Conservation (phyloP, 2,113 vertebrate species). For the Platichthys stellatus region DNA sequence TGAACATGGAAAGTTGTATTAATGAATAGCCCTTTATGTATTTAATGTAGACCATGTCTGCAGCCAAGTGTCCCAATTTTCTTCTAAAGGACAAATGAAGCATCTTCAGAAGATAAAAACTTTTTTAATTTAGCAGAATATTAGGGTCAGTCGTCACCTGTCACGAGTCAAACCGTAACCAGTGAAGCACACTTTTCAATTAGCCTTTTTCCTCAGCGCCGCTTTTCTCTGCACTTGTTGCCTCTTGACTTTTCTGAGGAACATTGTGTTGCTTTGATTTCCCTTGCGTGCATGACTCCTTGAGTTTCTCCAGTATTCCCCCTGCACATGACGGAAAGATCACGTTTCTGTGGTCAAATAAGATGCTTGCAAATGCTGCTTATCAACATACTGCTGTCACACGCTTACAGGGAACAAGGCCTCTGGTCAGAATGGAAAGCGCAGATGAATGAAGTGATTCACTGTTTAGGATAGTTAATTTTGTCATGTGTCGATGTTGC, state of each 20-base stretch:
- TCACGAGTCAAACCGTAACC: background rate
- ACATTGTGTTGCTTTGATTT: background rate
- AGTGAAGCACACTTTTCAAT: background rate
- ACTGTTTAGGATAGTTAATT: conserved; percentile 29
- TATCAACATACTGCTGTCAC: conserved; percentile 34
- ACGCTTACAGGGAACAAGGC: conserved; percentile 13
- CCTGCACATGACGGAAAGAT: conserved; percentile 11
- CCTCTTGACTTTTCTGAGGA: background rate
- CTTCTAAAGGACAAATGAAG: background rate
- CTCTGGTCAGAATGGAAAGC: background rate
- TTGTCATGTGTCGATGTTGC: conserved; percentile 46
- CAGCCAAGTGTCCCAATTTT: background rate
- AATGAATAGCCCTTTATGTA: background rate
- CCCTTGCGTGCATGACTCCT: background rate
- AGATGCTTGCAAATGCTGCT: conserved; percentile 7
- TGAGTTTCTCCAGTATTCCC: background rate
- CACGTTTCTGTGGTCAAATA: conserved; percentile 29
- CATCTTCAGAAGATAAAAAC: background rate
- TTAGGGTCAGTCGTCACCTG: background rate
- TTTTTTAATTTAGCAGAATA: background rate
- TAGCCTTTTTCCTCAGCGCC: background rate
- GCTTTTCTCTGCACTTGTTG: background rate
- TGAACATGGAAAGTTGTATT: background rate
- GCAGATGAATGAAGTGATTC: conserved; percentile 31
- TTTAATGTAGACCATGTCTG: background rate